Base-by-base conservation (phyloP, 2,888 invertebrate genomes). In the Drosophila testacea region DNA sequence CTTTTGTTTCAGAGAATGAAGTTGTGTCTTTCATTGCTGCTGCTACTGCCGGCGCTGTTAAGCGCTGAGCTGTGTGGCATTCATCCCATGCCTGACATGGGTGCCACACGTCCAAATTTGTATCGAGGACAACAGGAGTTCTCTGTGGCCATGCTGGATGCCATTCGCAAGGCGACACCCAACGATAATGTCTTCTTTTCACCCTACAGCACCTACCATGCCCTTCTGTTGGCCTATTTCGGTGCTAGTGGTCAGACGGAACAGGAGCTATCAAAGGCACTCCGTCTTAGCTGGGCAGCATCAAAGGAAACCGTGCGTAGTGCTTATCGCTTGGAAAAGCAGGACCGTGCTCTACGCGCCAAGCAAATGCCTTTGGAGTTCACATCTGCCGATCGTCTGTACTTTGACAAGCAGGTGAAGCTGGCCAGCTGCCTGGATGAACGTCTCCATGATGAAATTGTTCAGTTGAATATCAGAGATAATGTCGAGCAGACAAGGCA, bases 181-280 rank as follows among this genome's bases (percentile, higher is more conserved):
- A 93, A 94, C 44, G 95, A 95, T 78, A 97, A 97, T 91, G 93
- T 97, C 42, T 97, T 98, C 93, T 97, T 97, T 92, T 97, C 97
- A 6, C 97, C 97, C 0, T 96, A 96, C 93, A 97, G 97, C 77
- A 95, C 97, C 11, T 96, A 97, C 90, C 96, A 97, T 81, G 95
- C 97, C 0, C 90, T 98, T 36, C 91, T 96, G 52, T 93, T 97
- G 71, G 96, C 96, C 0, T 97, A 96, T 90, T 96, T 97, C 87
- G 95, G 96, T 0, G 93, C 97, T 1, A 94, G 94, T 0, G 95
- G 95, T 11, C 94, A 94, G 55, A 97, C 97, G 0, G 96, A 97
- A 90, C 87, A 81, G 41, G 89, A 92, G 63, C 68, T 93, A 13
- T 50, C 55, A 1, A 79, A 85, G 16, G 88, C 77, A 0, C 79